Percentiles rank a stretch among this genome's conserved stretches.
Evolutionary conservation across 1,140 invertebrate species (phyloP).

Genomic region (Drosophila tristis): DNA sequence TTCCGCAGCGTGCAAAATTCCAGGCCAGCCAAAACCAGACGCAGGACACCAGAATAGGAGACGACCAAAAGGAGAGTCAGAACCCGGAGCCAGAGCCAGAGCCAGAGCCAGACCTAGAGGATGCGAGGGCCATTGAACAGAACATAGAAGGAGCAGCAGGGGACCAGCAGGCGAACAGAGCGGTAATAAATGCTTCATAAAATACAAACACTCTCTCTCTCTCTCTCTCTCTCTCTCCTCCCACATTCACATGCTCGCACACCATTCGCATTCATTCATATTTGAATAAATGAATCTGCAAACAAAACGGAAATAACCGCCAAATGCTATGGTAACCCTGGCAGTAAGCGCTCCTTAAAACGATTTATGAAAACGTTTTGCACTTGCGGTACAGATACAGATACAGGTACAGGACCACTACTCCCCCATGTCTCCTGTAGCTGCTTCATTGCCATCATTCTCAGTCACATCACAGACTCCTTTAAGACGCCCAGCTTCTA

Average conservation of each 20-base stretch:
- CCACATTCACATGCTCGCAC: slow-evolving; percentile 5
- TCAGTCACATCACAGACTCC: not conserved
- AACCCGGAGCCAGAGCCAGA: too few species aligned
- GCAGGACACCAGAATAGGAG: not conserved
- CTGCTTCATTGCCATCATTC: too few species aligned
- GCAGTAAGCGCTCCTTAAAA: too few species aligned
- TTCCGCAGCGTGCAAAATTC: slow-evolving; percentile 51
- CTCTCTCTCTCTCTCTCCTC: not conserved
- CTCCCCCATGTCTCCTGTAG: too few species aligned
- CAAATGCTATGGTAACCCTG: too few species aligned
- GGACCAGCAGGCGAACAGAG: slow-evolving; percentile 18
- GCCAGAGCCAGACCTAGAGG: too few species aligned
- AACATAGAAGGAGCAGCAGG: not conserved
- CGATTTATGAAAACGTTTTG: too few species aligned
- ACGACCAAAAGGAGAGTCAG: too few species aligned
- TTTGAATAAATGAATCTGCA: slow-evolving; percentile 16
- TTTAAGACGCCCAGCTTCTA: too few species aligned
- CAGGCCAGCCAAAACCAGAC: slow-evolving; percentile 40
- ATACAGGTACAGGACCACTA: not conserved
- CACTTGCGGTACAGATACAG: too few species aligned
- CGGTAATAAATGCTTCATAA: slow-evolving; percentile 51
- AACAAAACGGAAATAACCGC: slow-evolving; percentile 2
- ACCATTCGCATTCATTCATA: slow-evolving; percentile 6
- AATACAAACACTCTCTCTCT: slow-evolving; percentile 34
- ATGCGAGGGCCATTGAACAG: slow-evolving; percentile 19